Percentiles rank a stretch among this genome's conserved stretches.
Conservation (phyloP, 2,797 vertebrate genomes). For the Ctenopoma multispine region DNA sequence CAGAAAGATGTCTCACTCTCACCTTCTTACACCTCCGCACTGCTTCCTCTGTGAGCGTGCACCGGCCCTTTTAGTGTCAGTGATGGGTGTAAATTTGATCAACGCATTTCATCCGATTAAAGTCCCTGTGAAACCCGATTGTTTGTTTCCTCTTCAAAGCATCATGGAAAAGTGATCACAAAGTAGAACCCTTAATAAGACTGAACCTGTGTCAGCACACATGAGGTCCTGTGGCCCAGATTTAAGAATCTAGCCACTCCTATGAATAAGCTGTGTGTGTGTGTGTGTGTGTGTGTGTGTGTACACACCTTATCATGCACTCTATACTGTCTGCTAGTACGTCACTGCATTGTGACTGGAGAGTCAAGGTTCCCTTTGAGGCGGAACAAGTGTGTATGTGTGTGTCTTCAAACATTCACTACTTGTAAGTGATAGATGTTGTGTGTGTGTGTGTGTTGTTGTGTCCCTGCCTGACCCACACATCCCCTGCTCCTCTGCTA, state of each 20-base stretch:
- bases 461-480: slow-evolving; percentile 66
- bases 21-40: neutral
- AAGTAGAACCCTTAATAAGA: neutral
- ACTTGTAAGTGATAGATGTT: slow-evolving; percentile 35
- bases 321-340: slow-evolving; percentile 26
- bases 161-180: neutral
- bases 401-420: slow-evolving; percentile 39
- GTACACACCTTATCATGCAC: slow-evolving; percentile 25
- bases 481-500: slow-evolving; percentile 13
- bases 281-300: slow-evolving; percentile 22
- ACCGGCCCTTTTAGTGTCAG: neutral
- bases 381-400: slow-evolving; percentile 4
- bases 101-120: too few species aligned
- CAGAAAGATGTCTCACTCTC: neutral
- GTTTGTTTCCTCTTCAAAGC: neutral
- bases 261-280: slow-evolving; percentile 16
- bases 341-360: slow-evolving; percentile 40
- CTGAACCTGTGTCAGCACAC: slow-evolving; percentile 13
- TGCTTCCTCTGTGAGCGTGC: too few species aligned
- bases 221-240: slow-evolving; percentile 2
- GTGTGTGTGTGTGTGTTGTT: slow-evolving; percentile 14
- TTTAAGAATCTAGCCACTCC: slow-evolving; percentile 10
- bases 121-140: neutral
- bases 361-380: slow-evolving; percentile 46
- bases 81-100: too few species aligned